Base-by-base conservation (phyloP, 2,797 vertebrate species). In the Halcyon chelicuti region DNA sequence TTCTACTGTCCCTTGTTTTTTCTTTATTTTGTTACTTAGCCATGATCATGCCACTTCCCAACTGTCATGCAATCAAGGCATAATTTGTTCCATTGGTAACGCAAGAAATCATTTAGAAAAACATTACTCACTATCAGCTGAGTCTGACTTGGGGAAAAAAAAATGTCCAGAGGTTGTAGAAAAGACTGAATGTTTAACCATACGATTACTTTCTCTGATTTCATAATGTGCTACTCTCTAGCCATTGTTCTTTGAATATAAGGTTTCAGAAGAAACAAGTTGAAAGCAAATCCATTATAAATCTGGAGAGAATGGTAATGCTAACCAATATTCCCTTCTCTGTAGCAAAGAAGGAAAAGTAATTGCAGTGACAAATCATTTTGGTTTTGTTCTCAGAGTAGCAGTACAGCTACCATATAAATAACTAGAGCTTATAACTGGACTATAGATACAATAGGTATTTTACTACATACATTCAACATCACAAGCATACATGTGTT, bases 31-130 rank as follows among this genome's bases (percentile, higher is more conserved):
- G 25, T 19, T 85, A 28, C 39, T 74, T 62, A 79, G 47, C 57
- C 14, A 26, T 17, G 12, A 73, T 57, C 55, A 51, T 62, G 58
- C 4, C 40, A 46, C 54, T 93, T 93, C 52, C 46, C 82, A 90
- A 55, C 7, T 77, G 46, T 49, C 60, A 85, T 2, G 1, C 25
- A 89, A 72, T 74, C 70, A 85, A 75, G 47, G 31, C 26, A 60
- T n/a, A 85, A 85, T 96, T 95, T 80, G 17, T 72, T 70, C 39
- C 33, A 35, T 57, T 54, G 47, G 55, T 57, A 91, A 91, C 14
- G 19, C 22, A 80, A 82, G 35, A 93, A 87, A 93, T 74, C 6
- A 72, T 72, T 94, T 67, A 91, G 31, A 70, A 85, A 94, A 84
- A 70, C 25, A 72, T 86, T 88, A 72, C 92, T 92, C 74, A 88